Conservation (phyloP, 2,113 vertebrate genomes). For the Coturnix japonica region DNA sequence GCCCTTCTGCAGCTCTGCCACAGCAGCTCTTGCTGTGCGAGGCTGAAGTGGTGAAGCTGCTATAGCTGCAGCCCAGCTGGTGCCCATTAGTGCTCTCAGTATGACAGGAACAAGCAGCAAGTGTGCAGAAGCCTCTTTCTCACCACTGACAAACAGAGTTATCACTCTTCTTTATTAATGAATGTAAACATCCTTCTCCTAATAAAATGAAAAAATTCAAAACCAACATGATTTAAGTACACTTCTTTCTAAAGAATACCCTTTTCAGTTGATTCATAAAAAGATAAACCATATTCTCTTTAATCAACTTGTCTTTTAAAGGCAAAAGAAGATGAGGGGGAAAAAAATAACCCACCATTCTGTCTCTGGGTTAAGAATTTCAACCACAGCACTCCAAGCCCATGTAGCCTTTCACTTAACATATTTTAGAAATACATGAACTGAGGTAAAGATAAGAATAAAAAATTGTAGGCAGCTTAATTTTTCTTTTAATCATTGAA, state of each 20-base stretch:
- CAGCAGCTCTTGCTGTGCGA: conserved; percentile 64
- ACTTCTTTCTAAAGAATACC: neutral
- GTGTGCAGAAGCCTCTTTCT: conserved; percentile 49
- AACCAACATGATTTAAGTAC: neutral
- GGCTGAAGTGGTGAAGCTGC: conserved; percentile 71
- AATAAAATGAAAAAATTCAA: conserved; percentile 17
- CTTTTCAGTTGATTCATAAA: neutral
- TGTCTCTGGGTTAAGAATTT: neutral
- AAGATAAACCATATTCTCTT: neutral
- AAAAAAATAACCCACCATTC: accelerated
- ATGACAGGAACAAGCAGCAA: conserved; percentile 56
- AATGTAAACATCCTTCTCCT: neutral
- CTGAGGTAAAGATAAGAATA: neutral
- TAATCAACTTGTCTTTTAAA: neutral
- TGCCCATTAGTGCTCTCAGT: conserved; percentile 71
- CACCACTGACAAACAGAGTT: conserved; percentile 42
- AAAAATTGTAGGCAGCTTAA: neutral
- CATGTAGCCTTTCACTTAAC: neutral
- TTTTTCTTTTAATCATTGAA: neutral
- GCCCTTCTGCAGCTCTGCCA: conserved; percentile 69
- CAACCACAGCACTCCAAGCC: neutral
- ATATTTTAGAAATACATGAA: neutral
- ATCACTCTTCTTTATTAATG: conserved; percentile 32
- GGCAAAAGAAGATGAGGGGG: neutral
- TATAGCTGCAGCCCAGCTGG: conserved; percentile 75